These are phyloP conservation scores for Halichondria panicea DNA, from an alignment of 37 sponge, comb jelly and placozoan species.

Conservation along the genomic window DNA sequence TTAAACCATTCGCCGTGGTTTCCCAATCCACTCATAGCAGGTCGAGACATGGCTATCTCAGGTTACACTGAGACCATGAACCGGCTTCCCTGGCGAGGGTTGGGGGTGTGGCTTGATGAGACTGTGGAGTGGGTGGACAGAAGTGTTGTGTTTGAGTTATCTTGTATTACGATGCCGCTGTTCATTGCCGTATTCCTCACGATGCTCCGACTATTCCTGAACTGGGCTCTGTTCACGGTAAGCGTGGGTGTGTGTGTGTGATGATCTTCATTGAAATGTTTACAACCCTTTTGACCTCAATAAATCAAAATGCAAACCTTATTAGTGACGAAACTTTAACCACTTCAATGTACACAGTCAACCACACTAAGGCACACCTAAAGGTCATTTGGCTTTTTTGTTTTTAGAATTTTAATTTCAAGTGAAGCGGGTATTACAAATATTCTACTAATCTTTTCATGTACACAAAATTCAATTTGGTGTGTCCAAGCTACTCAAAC, in stretches of 20 bases:
- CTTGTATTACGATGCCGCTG: not conserved
- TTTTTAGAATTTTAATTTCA: too few species aligned
- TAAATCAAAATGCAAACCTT: not conserved
- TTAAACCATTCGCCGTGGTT: conserved; percentile 46
- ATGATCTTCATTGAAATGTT: not conserved
- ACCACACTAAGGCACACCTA: too few species aligned
- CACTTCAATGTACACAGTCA: too few species aligned
- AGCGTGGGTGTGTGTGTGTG: conserved; percentile 14
- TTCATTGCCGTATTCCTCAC: conserved; percentile 25
- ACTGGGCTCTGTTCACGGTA: conserved; percentile 43
- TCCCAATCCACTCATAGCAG: conserved; percentile 44
- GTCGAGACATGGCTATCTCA: conserved; percentile 15
- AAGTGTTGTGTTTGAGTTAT: conserved; percentile 3
- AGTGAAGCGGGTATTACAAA: too few species aligned
- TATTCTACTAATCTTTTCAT: too few species aligned
- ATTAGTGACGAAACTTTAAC: too few species aligned
- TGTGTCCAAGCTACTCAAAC: too few species aligned
- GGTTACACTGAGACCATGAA: not conserved
- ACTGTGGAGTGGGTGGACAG: conserved; percentile 30
- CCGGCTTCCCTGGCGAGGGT: conserved; percentile 43
- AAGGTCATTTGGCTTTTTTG: too few species aligned
- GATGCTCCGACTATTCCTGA: conserved; percentile 25
- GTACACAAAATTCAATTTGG: too few species aligned
- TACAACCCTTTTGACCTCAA: not conserved
- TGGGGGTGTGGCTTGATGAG: conserved; percentile 49